These are phyloP conservation scores for Erpetoichthys calabaricus DNA, from an alignment of 2,797 vertebrate species.

Conservation along the genomic window DNA sequence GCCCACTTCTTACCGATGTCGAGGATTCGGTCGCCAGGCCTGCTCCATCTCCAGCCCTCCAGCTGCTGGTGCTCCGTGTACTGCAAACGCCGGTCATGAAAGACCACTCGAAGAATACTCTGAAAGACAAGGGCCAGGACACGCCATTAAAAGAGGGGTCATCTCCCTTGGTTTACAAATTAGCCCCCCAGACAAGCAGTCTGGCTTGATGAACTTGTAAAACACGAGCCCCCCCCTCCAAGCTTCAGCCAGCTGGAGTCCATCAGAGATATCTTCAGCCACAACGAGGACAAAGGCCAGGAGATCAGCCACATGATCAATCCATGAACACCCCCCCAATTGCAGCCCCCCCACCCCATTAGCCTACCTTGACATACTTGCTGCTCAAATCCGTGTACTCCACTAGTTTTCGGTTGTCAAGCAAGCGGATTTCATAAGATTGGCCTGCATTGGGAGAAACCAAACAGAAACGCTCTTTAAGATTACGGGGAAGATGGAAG, in stretches of 20 bases:
- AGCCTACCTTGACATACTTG: constrained; percentile 85
- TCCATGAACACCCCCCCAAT: too few species aligned
- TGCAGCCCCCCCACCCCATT: constrained; percentile 13
- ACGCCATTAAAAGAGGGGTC: neutral
- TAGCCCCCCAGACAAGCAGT: too few species aligned
- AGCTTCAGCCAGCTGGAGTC: too few species aligned
- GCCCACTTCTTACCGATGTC: constrained; percentile 63
- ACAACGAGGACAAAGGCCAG: too few species aligned
- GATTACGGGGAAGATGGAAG: too few species aligned
- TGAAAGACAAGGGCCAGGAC: constrained; percentile 30
- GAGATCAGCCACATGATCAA: too few species aligned
- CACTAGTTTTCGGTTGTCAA: constrained; percentile 85
- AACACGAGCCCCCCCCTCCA: too few species aligned
- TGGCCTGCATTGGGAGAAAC: constrained; percentile 73
- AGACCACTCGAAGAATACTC: constrained; percentile 83
- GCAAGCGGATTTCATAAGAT: constrained; percentile 90
- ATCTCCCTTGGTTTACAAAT: too few species aligned
- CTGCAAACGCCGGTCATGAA: constrained; percentile 82
- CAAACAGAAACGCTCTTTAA: constrained; percentile 30
- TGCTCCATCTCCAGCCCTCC: constrained; percentile 84
- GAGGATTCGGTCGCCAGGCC: constrained; percentile 82
- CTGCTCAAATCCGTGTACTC: constrained; percentile 83
- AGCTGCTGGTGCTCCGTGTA: constrained; percentile 86
- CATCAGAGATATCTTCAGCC: too few species aligned
- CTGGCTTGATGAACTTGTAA: too few species aligned